Evolutionary conservation across 1,140 invertebrate species (phyloP).

Genomic region (Euschistus heros): DNA sequence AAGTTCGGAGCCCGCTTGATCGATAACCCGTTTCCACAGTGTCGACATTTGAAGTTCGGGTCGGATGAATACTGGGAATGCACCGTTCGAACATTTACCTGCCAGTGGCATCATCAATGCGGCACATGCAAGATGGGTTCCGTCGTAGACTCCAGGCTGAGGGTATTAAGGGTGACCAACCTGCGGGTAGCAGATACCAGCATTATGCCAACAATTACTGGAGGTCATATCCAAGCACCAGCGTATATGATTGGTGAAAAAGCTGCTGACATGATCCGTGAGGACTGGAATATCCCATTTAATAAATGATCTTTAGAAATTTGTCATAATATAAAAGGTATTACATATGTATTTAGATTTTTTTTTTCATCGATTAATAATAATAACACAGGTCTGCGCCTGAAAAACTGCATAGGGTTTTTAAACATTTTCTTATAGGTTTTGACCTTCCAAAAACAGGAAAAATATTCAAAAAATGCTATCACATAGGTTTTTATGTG

Average conservation of each 20-base stretch:
- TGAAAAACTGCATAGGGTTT: too few species aligned
- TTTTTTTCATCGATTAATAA: too few species aligned
- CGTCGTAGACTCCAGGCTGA: constrained; percentile 45
- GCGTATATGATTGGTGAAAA: constrained; percentile 81
- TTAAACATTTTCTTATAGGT: too few species aligned
- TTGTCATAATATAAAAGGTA: too few species aligned
- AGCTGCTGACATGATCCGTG: constrained; percentile 65
- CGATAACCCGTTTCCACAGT: constrained; percentile 46
- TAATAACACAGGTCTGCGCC: too few species aligned
- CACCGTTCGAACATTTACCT: constrained; percentile 47
- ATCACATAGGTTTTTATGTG: too few species aligned
- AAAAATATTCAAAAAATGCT: too few species aligned
- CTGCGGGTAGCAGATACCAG: constrained; percentile 66
- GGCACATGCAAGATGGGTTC: constrained; percentile 55
- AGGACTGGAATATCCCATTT: constrained; percentile 37
- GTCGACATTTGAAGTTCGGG: constrained; percentile 40
- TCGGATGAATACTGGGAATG: constrained; percentile 63
- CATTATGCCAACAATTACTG: constrained; percentile 59
- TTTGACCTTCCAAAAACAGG: too few species aligned
- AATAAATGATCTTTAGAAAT: background rate
- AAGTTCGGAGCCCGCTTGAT: constrained; percentile 45
- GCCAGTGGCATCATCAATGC: constrained; percentile 52
- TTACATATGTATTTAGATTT: too few species aligned
- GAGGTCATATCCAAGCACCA: constrained; percentile 59
- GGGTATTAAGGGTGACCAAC: constrained; percentile 53